A percentile compares a stretch with the other conserved stretches of the same genome.
phyloP scores from a whole-genome alignment of 1,140 invertebrate species.

The Mylabris phalerata region DNA sequence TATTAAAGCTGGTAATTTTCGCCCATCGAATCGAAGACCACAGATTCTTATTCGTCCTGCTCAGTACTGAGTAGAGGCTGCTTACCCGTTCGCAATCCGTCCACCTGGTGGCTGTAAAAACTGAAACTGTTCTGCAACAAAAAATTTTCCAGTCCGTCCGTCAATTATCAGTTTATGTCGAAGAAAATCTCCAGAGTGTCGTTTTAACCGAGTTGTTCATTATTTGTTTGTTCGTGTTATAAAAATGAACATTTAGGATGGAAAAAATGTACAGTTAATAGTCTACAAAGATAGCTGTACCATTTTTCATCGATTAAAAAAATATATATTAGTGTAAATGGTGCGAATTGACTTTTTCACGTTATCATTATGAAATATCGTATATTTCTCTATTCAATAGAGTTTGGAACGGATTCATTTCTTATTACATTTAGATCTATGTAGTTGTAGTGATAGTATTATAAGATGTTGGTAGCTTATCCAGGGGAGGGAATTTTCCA shows the following conservation, averaged over 20 bases:
- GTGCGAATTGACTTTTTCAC: conserved; percentile 25
- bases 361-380: conserved; percentile 23
- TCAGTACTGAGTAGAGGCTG: no score
- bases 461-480: conserved; percentile 6
- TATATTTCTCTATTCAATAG: conserved; percentile 9
- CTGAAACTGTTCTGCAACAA: no score
- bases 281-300: conserved; percentile 17
- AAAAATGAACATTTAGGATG: not conserved
- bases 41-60: no score
- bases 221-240: no score
- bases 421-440: conserved; percentile 21
- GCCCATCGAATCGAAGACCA: no score
- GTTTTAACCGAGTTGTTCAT: no score
- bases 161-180: no score
- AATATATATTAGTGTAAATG: conserved; percentile 32
- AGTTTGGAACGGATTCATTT: conserved; percentile 11
- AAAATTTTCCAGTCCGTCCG: no score
- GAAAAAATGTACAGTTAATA: conserved; percentile 24
- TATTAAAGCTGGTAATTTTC: no score
- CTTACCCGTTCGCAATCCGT: no score
- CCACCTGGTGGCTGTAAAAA: no score
- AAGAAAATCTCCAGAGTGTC: no score
- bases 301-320: conserved; percentile 29
- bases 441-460: not conserved
- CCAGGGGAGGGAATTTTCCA: not conserved